A percentile compares a stretch with the other conserved stretches of the same genome.
phyloP scores from a whole-genome alignment of 2,797 vertebrate genomes.

The Enteromius radiatus region DNA sequence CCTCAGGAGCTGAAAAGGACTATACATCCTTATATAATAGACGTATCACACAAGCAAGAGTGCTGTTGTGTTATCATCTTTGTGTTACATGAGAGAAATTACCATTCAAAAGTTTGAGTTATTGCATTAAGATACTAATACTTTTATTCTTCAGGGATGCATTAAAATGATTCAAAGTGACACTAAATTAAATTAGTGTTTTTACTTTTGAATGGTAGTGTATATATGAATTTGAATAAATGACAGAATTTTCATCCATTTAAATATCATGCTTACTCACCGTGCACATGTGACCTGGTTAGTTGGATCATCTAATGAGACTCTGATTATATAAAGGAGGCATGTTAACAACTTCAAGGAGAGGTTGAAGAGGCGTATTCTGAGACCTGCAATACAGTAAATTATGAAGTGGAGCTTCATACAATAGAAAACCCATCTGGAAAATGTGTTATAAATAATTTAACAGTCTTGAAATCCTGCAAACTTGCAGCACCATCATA shows the following conservation, averaged over 20 bases:
- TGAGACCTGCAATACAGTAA: constrained; percentile 73
- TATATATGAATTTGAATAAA: background rate
- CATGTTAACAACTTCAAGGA: constrained; percentile 86
- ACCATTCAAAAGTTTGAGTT: too few species aligned
- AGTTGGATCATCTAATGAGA: constrained; percentile 76
- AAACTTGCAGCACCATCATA: background rate
- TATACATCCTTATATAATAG: background rate
- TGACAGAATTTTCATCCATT: background rate
- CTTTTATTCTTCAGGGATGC: background rate
- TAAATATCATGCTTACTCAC: constrained; percentile 55
- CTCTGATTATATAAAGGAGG: constrained; percentile 82
- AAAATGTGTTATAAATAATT: background rate
- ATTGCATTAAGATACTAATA: background rate
- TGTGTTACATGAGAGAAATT: too few species aligned
- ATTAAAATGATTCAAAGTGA: background rate
- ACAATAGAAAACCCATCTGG: background rate
- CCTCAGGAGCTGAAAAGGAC: background rate
- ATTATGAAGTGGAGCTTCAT: background rate
- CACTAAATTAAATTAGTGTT: too few species aligned
- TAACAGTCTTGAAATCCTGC: background rate
- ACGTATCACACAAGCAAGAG: background rate
- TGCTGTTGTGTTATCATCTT: background rate
- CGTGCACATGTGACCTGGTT: constrained; percentile 61
- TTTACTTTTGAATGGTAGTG: background rate
- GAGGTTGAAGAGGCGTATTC: constrained; percentile 86